Conservation (phyloP, 2,888 invertebrate genomes). For the Lucinisca nassula region DNA sequence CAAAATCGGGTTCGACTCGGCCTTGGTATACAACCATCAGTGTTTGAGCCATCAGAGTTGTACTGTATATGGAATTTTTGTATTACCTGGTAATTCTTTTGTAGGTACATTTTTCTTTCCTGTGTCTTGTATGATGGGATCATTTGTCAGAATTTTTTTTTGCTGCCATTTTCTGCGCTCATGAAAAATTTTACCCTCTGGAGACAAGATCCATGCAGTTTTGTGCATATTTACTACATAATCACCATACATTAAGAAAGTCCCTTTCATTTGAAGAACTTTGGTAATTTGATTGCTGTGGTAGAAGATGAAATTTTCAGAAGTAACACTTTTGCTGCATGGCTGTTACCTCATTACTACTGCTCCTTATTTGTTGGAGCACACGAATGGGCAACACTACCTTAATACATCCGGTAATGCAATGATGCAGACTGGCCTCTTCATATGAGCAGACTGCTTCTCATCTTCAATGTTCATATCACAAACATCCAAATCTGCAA, state of each 20-base stretch:
- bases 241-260: constrained; percentile 3
- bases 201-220: constrained; percentile 3
- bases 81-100: background rate
- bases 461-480: too few species aligned
- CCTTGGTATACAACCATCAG: too few species aligned
- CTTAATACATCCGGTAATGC: background rate
- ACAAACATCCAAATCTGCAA: too few species aligned
- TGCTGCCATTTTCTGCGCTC: background rate
- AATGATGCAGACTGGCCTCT: too few species aligned
- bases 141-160: background rate
- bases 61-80: too few species aligned
- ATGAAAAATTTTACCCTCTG: background rate
- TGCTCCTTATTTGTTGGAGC: background rate
- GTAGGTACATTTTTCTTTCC: background rate
- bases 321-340: constrained; percentile 5
- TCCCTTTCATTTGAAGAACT: background rate
- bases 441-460: too few species aligned
- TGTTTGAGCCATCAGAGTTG: too few species aligned
- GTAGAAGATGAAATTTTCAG: constrained; percentile 12
- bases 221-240: background rate
- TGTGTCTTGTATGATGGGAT: background rate
- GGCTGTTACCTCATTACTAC: background rate
- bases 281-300: background rate
- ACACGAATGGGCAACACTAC: background rate
- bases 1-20: too few species aligned